These are phyloP conservation scores for Calliopum simillimum DNA, from an alignment of 2,888 invertebrate genomes.

Conservation along the genomic window DNA sequence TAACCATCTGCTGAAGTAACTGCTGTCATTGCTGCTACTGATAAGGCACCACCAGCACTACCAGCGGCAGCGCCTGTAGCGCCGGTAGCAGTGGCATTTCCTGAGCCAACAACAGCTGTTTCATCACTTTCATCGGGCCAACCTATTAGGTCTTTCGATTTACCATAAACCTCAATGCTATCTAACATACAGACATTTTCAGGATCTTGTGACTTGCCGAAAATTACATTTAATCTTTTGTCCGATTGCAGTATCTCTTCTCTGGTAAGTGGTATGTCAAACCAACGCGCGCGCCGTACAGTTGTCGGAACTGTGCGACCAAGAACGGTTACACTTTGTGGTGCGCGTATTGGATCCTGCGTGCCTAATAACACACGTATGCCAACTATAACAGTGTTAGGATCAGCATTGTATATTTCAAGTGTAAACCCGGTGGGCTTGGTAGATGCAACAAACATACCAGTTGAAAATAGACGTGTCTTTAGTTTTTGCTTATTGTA, in stretches of 20 bases:
- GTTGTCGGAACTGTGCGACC: constrained; percentile 80
- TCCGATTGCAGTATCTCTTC: constrained; percentile 94
- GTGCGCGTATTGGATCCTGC: constrained; percentile 64
- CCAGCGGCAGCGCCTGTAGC: constrained; percentile 47
- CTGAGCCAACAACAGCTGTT: constrained; percentile 51
- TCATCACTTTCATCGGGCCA: constrained; percentile 98
- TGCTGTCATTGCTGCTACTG: constrained; percentile 37
- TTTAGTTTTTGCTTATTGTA: constrained; percentile 95
- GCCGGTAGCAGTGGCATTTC: constrained; percentile 59
- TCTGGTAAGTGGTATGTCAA: constrained; percentile 92
- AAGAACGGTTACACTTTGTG: constrained; percentile 59
- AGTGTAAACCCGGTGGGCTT: constrained; percentile 90
- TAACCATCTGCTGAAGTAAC: constrained; percentile 51
- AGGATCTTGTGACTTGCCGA: constrained; percentile 88
- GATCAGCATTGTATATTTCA: constrained; percentile 88
- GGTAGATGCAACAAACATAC: constrained; percentile 93
- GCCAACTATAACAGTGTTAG: constrained; percentile 90
- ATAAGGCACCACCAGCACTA: constrained; percentile 47
- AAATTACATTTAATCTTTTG: constrained; percentile 85
- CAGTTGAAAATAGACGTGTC: constrained; percentile 75
- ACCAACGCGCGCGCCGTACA: constrained; percentile 88
- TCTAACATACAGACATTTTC: constrained; percentile 93
- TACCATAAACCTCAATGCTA: constrained; percentile 94
- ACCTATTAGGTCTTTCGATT: constrained; percentile 94
- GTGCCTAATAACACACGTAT: constrained; percentile 85